Conservation (phyloP, 2,888 invertebrate species). For the Thera obeliscata region DNA sequence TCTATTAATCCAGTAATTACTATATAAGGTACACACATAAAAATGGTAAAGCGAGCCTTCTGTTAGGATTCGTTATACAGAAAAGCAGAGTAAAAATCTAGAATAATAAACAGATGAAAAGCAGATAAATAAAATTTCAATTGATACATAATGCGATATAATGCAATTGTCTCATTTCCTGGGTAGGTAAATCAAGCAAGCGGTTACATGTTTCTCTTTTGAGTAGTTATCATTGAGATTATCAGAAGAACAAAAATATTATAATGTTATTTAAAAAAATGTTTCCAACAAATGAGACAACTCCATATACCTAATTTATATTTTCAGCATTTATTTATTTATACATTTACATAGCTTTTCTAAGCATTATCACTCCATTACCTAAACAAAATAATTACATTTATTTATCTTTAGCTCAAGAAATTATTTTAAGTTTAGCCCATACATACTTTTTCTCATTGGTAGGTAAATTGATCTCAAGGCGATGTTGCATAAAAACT, state of each 20-base stretch:
- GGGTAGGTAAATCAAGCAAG: constrained; percentile 44
- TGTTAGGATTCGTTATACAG: constrained; percentile 12
- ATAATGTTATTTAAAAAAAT: constrained; percentile 25
- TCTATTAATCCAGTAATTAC: too few species aligned
- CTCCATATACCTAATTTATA: constrained; percentile 59
- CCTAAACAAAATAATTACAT: constrained; percentile 69
- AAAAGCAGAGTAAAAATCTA: constrained; percentile 73
- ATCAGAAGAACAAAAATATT: constrained; percentile 8
- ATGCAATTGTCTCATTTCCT: constrained; percentile 64
- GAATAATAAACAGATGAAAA: constrained; percentile 67
- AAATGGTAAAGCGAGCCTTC: neutral
- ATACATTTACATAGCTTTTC: constrained; percentile 78
- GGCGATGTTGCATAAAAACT: constrained; percentile 39
- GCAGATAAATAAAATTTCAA: constrained; percentile 77
- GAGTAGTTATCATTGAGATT: constrained; percentile 16
- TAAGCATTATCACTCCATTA: constrained; percentile 72
- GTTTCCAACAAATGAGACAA: constrained; percentile 64
- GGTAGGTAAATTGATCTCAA: constrained; percentile 57
- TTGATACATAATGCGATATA: constrained; percentile 70
- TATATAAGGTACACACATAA: neutral
- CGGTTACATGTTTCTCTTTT: constrained; percentile 16
- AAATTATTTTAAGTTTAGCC: constrained; percentile 55
- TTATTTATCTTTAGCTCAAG: constrained; percentile 63
- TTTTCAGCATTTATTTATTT: constrained; percentile 75
- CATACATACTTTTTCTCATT: constrained; percentile 58